Conservation (phyloP, 2,113 vertebrate genomes). For the Callocephalon fimbriatum region DNA sequence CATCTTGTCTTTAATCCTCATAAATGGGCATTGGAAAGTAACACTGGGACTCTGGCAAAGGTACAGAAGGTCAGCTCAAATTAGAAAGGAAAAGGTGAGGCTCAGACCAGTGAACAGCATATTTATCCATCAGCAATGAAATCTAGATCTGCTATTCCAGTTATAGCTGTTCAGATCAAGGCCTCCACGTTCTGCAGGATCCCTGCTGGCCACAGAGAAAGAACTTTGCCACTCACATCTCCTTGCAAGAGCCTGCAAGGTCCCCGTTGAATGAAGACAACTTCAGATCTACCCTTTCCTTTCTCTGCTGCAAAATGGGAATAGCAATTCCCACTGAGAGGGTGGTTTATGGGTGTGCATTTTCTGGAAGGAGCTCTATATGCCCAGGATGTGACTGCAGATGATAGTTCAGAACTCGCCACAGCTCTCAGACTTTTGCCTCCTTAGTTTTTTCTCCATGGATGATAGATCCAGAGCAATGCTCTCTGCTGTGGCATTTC, state of each 20-base stretch:
- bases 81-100: not conserved
- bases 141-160: accelerated
- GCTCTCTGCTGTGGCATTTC: not conserved
- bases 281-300: not conserved
- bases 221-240: not conserved
- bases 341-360: accelerated
- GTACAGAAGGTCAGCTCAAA: not conserved
- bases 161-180: accelerated
- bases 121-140: accelerated
- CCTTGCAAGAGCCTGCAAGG: not conserved
- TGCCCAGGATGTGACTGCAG: not conserved
- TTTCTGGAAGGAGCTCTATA: not conserved
- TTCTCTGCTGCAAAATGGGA: not conserved
- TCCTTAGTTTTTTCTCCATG: not conserved
- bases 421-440: not conserved
- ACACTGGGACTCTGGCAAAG: not conserved
- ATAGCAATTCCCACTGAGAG: not conserved
- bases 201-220: not conserved
- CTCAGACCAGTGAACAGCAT: not conserved
- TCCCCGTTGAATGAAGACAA: accelerated
- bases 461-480: not conserved
- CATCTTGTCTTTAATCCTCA: not conserved
- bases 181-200: not conserved
- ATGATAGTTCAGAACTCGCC: accelerated
- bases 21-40: not conserved